phyloP scores from a whole-genome alignment of 2,797 vertebrate species.

The Emys orbicularis region DNA sequence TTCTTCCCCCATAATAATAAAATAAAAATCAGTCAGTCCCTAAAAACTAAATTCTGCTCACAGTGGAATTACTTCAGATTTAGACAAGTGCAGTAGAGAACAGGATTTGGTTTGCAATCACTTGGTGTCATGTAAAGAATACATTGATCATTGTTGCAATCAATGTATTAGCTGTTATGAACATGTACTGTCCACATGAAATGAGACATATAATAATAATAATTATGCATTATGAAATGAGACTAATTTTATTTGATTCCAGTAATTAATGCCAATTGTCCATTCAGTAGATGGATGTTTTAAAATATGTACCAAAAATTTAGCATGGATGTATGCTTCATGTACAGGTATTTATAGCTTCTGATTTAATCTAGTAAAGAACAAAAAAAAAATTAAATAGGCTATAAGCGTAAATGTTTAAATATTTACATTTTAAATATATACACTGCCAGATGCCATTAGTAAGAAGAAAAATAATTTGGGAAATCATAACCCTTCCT shows the following conservation, averaged over 20 bases:
- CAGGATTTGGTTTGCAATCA: not conserved
- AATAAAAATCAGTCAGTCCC: constrained; percentile 50
- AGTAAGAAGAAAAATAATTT: constrained; percentile 66
- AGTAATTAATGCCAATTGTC: not conserved
- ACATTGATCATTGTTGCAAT: not conserved
- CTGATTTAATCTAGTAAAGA: constrained; percentile 34
- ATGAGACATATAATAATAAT: not conserved
- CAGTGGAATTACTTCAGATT: not conserved
- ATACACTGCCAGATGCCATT: constrained; percentile 75
- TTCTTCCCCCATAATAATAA: constrained; percentile 14
- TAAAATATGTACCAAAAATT: constrained; percentile 35
- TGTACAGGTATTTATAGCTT: constrained; percentile 62
- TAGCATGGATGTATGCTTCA: not conserved
- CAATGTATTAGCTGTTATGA: not conserved
- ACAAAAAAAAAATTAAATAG: constrained; percentile 49
- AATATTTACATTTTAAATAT: constrained; percentile 78
- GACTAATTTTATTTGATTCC: not conserved
- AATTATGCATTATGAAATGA: not conserved
- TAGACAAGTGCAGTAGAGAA: not conserved
- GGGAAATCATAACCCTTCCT: constrained; percentile 47
- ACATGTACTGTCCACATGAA: not conserved
- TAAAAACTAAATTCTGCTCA: not conserved
- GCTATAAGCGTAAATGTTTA: constrained; percentile 55
- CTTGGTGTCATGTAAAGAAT: not conserved
- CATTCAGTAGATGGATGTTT: fast-evolving